These are phyloP conservation scores for Synchiropus splendidus DNA, from an alignment of 2,113 vertebrate genomes.

Conservation along the genomic window DNA sequence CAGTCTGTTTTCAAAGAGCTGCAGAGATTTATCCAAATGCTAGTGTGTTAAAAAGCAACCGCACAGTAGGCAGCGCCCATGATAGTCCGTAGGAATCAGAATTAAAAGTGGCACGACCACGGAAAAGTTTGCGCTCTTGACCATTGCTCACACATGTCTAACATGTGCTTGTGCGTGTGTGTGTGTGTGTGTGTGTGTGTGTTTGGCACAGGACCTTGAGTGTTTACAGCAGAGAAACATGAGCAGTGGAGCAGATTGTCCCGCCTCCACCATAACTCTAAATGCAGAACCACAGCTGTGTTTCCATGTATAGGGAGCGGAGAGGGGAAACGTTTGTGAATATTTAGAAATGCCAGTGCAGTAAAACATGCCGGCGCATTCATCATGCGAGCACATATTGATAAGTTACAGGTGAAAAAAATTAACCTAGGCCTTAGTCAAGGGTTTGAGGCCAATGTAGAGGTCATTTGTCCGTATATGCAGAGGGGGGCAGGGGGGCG, in stretches of 20 bases:
- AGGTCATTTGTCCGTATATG: conserved; percentile 35
- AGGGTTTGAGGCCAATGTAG: conserved; percentile 35
- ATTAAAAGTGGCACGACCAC: no score
- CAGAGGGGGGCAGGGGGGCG: conserved; percentile 15
- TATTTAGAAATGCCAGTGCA: background rate
- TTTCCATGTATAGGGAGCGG: conserved; percentile 11
- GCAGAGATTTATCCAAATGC: no score
- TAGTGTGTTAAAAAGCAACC: no score
- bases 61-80: no score
- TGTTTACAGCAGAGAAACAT: conserved; percentile 51
- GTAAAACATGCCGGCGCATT: background rate
- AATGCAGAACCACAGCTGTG: conserved; percentile 53
- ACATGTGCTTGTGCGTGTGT: conserved; percentile 4
- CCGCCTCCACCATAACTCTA: conserved; percentile 42
- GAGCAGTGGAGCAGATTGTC: conserved; percentile 34
- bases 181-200: conserved; percentile 4
- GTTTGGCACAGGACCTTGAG: conserved; percentile 21
- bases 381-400: background rate
- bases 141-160: conserved; percentile 9
- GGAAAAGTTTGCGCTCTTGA: no score
- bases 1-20: no score
- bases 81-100: no score
- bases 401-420: conserved; percentile 17
- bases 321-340: conserved; percentile 1
- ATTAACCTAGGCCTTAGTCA: conserved; percentile 16